Evolutionary conservation across 2,797 vertebrate species (phyloP).

Genomic region (Meriones psammophilus): DNA sequence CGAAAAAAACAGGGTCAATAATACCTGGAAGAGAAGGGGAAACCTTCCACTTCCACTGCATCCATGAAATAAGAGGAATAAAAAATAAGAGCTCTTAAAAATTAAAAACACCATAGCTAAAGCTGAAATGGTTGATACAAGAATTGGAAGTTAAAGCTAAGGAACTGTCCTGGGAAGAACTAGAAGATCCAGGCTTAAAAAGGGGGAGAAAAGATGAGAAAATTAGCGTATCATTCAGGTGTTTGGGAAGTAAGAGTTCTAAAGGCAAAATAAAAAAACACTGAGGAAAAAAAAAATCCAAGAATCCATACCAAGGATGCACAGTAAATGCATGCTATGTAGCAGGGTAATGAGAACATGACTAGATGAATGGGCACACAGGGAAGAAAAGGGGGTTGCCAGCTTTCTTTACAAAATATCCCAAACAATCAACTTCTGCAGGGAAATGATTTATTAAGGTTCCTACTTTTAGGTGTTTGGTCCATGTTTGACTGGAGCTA

Average conservation of each 20-base stretch:
- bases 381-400: background rate
- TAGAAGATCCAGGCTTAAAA: slow-evolving; percentile 14
- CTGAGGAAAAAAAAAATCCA: background rate
- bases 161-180: slow-evolving; percentile 34
- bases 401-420: background rate
- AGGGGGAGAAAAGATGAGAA: background rate
- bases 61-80: background rate
- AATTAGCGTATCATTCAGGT: slow-evolving; percentile 4
- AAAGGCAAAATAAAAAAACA: slow-evolving; percentile 34
- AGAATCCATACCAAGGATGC: background rate
- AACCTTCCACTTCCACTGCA: background rate
- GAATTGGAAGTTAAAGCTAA: slow-evolving; percentile 5
- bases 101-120: slow-evolving; percentile 11
- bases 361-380: background rate
- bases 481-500: background rate
- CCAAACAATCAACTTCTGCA: background rate
- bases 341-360: accelerated
- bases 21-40: background rate
- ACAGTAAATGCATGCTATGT: background rate
- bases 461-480: background rate
- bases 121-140: background rate
- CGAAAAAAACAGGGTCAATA: slow-evolving; percentile 5
- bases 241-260: slow-evolving; percentile 11
- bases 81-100: background rate
- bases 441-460: background rate